These are phyloP conservation scores for Phortica variegata DNA, from an alignment of 1,140 invertebrate genomes.

Conservation along the genomic window DNA sequence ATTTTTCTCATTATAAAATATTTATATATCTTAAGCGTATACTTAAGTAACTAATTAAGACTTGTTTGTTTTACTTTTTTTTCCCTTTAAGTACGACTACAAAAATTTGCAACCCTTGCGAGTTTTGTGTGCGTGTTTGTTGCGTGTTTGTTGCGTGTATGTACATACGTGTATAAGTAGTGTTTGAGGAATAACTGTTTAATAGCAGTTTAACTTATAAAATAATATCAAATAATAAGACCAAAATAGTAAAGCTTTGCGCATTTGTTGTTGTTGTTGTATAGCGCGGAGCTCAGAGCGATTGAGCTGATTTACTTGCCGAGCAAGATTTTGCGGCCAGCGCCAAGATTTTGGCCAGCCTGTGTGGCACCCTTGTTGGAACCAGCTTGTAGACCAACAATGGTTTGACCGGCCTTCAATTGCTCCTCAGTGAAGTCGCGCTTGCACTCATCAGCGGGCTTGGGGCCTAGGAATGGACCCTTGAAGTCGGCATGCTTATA, in stretches of 20 bases:
- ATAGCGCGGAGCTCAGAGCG: neutral
- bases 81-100: no score
- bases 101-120: constrained; percentile 22
- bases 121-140: constrained; percentile 21
- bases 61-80: no score
- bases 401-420: constrained; percentile 81
- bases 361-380: constrained; percentile 93
- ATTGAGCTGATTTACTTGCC: constrained; percentile 72
- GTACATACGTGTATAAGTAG: constrained; percentile 23
- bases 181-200: constrained; percentile 36
- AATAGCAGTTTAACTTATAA: constrained; percentile 17
- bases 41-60: constrained; percentile 36
- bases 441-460: constrained; percentile 87
- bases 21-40: constrained; percentile 49
- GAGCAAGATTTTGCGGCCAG: constrained; percentile 83
- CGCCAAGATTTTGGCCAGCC: constrained; percentile 90
- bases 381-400: constrained; percentile 95
- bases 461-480: constrained; percentile 86
- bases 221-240: constrained; percentile 21
- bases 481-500: constrained; percentile 88
- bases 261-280: neutral
- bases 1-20: constrained; percentile 39
- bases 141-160: constrained; percentile 21
- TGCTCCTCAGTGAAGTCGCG: constrained; percentile 91
- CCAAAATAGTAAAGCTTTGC: constrained; percentile 1